A percentile compares a stretch with the other conserved stretches of the same genome.
phyloP scores from a whole-genome alignment of 1,140 invertebrate species.

The Microplitis mediator region DNA sequence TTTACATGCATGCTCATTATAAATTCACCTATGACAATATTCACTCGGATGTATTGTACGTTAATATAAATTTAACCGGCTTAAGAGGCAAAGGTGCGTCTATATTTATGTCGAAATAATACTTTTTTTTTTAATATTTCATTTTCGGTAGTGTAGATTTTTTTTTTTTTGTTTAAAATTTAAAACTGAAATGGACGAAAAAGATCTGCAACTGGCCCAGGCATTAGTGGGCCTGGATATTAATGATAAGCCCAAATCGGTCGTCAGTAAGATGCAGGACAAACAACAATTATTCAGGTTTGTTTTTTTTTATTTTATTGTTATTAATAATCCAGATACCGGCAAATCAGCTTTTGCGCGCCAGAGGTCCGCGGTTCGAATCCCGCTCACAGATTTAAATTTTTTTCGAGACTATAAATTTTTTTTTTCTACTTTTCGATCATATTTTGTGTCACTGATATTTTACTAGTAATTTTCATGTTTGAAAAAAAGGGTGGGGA shows the following conservation, averaged over 20 bases:
- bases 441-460: background rate
- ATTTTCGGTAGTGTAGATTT: no score
- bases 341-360: no score
- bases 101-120: background rate
- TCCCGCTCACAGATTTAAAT: conserved; percentile 80
- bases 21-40: no score
- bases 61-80: background rate
- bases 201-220: conserved; percentile 69
- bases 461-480: background rate
- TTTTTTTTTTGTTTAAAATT: background rate
- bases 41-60: background rate
- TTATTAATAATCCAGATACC: conserved; percentile 38
- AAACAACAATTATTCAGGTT: conserved; percentile 59
- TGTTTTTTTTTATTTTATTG: conserved; percentile 16
- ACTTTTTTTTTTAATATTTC: background rate
- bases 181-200: conserved; percentile 67
- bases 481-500: no score
- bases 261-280: conserved; percentile 50
- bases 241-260: conserved; percentile 39
- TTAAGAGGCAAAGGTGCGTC: conserved; percentile 19
- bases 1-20: no score
- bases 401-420: conserved; percentile 32
- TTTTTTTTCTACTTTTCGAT: background rate
- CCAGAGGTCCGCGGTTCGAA: conserved; percentile 85
- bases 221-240: conserved; percentile 64